phyloP scores from a whole-genome alignment of 2,113 vertebrate genomes.

The Archilochus colubris region DNA sequence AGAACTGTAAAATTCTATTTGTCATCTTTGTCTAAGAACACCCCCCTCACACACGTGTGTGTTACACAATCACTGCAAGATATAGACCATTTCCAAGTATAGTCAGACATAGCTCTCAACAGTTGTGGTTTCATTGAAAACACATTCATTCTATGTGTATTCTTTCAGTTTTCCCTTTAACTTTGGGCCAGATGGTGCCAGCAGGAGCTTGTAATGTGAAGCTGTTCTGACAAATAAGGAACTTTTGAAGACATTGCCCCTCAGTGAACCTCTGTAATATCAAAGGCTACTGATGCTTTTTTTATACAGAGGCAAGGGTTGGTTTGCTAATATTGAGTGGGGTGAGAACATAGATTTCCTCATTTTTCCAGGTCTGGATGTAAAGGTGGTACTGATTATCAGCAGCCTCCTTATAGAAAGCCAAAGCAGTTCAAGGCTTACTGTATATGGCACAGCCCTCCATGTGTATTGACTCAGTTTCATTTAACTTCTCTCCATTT shows the following conservation, averaged over 20 bases:
- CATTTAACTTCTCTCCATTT: neutral
- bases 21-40: neutral
- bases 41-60: fast-evolving
- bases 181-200: conserved; percentile 21
- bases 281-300: neutral
- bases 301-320: neutral
- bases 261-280: conserved; percentile 21
- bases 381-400: conserved; percentile 9
- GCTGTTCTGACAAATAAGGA: conserved; percentile 23
- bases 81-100: neutral
- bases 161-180: conserved; percentile 20
- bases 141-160: neutral
- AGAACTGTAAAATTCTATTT: neutral
- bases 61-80: neutral
- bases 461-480: neutral
- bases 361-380: neutral
- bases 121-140: neutral
- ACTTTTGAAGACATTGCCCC: neutral
- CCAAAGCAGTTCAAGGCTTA: neutral
- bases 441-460: neutral
- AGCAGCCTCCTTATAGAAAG: neutral
- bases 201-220: neutral
- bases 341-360: neutral
- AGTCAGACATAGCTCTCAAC: neutral
- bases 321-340: neutral